Percentiles rank a stretch among this genome's conserved stretches.
These are phyloP conservation scores for Diacarnus erythraeanus DNA, from an alignment of 37 sponge, comb jelly and placozoan species.

Conservation along the genomic window DNA sequence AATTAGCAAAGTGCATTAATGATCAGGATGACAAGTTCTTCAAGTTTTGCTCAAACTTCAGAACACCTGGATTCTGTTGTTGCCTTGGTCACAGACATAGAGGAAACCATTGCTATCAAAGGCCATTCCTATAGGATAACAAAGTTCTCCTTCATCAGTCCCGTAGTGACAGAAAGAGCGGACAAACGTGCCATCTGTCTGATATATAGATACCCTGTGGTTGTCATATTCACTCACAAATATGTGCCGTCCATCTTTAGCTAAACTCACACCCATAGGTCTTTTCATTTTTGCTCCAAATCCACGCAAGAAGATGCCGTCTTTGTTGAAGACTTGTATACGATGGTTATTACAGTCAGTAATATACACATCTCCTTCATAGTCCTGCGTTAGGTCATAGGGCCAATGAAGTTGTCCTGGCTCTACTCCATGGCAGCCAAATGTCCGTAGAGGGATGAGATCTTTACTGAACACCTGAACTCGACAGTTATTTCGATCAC, in stretches of 20 bases:
- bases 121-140: slow-evolving; percentile 24
- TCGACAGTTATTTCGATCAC: slow-evolving; percentile 37
- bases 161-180: slow-evolving; percentile 20
- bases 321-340: slow-evolving; percentile 24
- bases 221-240: slow-evolving; percentile 38
- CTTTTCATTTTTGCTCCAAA: slow-evolving; percentile 11
- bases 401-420: slow-evolving; percentile 44
- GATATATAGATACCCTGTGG: slow-evolving; percentile 22
- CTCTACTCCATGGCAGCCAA: slow-evolving; percentile 26
- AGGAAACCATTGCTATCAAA: slow-evolving; percentile 43
- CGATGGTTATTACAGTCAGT: slow-evolving; percentile 41
- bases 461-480: slow-evolving; percentile 26
- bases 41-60: too few species aligned
- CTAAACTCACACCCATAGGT: slow-evolving; percentile 31
- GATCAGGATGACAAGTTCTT: too few species aligned
- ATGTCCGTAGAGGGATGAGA: slow-evolving; percentile 6
- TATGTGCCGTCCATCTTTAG: slow-evolving; percentile 1
- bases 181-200: slow-evolving; percentile 20
- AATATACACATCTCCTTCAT: slow-evolving; percentile 14
- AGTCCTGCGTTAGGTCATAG: slow-evolving; percentile 20
- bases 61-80: slow-evolving; percentile 37
- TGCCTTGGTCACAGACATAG: slow-evolving; percentile 48
- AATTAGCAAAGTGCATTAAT: too few species aligned
- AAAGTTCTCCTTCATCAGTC: slow-evolving; percentile 8
- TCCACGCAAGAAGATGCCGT: slow-evolving; percentile 2